Base-by-base conservation (phyloP, 2,797 vertebrate species). In the Hybognathus amarus region DNA sequence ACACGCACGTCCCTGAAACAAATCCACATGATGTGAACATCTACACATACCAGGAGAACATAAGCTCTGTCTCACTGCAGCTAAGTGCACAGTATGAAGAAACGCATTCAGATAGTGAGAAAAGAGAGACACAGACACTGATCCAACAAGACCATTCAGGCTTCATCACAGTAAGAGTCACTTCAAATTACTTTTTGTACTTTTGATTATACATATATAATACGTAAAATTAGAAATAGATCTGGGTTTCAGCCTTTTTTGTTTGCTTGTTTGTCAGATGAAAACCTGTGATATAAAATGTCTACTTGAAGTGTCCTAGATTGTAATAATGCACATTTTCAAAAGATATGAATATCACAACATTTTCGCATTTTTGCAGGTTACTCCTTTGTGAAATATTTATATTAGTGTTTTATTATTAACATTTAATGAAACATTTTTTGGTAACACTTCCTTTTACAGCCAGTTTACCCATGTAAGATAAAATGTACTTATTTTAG, bases 101-200 rank as follows among this genome's bases (percentile, higher is more conserved):
- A 56, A 79, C 1, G 1, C 64, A 33, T 22, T 36, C 6, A 24
- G 59, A 17, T 3, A 1, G 20, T 45, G 42, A 50, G 54, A 59
- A 81, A 17, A 33, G 24, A 54, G 64, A 80, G 42, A 56, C 77
- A 52, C 85, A 85, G 40, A 54, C 81, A 45, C 84, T 84, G 71
- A 67, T 79, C 79, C 64, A 85, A 24, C 80, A 88, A 68, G 87
- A 88, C 8, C n/a, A 9, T 85, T 85, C 8, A 81, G 75, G 77
- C 80, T 76, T 63, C 27, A 71, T n/a, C 82, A 87, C 88, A 87
- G 91, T 93, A 83, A 79, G 71, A 79, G 27, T 38, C 6, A 8
- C 47, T 50, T 33, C 52, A 27, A 11, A 6, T 50, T 17, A 59
- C n/a, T n/a, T n/a, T n/a, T n/a, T n/a, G n/a, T n/a, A n/a, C n/a